A percentile compares a stretch with the other conserved stretches of the same genome.
Evolutionary conservation across 2,888 invertebrate genomes (phyloP).

Genomic region (Lasioglossum villosulum): DNA sequence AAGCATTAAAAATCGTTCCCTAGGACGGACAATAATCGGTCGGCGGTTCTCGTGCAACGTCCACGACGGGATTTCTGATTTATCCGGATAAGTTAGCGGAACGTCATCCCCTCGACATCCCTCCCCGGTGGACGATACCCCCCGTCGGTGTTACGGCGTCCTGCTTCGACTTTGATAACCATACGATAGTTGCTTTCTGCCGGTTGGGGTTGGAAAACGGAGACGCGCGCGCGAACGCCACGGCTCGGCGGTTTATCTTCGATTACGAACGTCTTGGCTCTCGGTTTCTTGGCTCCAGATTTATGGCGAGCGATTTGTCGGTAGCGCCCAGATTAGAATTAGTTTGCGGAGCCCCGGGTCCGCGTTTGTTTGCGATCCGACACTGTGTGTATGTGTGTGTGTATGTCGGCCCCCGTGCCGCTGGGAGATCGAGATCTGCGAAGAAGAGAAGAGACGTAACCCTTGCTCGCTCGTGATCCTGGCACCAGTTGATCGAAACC

Average conservation of each 20-base stretch:
- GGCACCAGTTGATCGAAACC: conserved; percentile 43
- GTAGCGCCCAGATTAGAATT: conserved; percentile 84
- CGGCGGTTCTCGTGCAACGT: conserved; percentile 60
- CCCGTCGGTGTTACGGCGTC: conserved; percentile 63
- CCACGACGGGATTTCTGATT: conserved; percentile 77
- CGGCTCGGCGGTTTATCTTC: conserved; percentile 82
- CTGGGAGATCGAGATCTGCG: conserved; percentile 68
- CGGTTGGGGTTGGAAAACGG: conserved; percentile 56
- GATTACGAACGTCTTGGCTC: conserved; percentile 83
- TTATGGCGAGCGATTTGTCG: conserved; percentile 84
- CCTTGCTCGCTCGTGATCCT: conserved; percentile 54
- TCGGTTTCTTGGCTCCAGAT: conserved; percentile 81
- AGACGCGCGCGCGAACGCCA: conserved; percentile 37
- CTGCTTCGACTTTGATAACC: conserved; percentile 78
- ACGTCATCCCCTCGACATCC: conserved; percentile 75
- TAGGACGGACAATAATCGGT: neutral
- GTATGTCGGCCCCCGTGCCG: conserved; percentile 45
- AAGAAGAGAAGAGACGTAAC: conserved; percentile 51
- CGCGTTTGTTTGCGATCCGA: conserved; percentile 75
- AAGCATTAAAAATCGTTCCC: neutral
- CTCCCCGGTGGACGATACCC: conserved; percentile 61
- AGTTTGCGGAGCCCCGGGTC: conserved; percentile 79
- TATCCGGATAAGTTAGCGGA: conserved; percentile 76
- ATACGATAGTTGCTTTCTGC: conserved; percentile 75
- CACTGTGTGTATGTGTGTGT: conserved; percentile 41